Evolutionary conservation across 2,113 vertebrate species (phyloP).

Genomic region (Actenoides hombroni): DNA sequence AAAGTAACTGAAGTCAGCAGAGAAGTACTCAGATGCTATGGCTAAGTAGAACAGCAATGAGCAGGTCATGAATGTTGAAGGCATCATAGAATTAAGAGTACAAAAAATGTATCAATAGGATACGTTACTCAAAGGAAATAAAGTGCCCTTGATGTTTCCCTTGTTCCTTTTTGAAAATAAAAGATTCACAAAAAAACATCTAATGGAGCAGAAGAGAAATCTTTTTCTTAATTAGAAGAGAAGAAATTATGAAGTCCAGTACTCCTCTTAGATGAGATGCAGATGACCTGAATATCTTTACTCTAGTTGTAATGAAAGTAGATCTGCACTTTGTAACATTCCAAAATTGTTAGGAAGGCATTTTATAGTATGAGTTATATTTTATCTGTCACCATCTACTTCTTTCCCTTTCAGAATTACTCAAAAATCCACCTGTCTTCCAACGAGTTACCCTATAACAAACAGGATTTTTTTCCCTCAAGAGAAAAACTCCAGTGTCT

Average conservation of each 20-base stretch:
- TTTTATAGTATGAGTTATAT: background rate
- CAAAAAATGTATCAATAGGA: background rate
- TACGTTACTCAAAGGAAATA: background rate
- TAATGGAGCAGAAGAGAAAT: background rate
- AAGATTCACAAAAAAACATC: background rate
- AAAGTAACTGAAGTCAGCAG: background rate
- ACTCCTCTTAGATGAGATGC: background rate
- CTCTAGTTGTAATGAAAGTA: background rate
- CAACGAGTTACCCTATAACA: background rate
- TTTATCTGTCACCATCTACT: background rate
- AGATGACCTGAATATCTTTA: background rate
- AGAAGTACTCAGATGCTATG: background rate
- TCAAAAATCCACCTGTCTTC: background rate
- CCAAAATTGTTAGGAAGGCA: background rate
- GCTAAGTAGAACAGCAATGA: background rate
- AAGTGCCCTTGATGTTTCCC: background rate
- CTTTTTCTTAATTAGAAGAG: background rate
- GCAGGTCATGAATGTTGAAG: background rate
- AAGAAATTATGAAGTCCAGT: background rate
- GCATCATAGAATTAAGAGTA: background rate
- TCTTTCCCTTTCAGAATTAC: background rate
- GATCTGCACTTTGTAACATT: background rate
- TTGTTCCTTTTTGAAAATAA: background rate
- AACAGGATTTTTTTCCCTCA: background rate
- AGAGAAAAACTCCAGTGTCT: background rate